phyloP scores from a whole-genome alignment of 2,113 vertebrate species.

The Python bivittatus region DNA sequence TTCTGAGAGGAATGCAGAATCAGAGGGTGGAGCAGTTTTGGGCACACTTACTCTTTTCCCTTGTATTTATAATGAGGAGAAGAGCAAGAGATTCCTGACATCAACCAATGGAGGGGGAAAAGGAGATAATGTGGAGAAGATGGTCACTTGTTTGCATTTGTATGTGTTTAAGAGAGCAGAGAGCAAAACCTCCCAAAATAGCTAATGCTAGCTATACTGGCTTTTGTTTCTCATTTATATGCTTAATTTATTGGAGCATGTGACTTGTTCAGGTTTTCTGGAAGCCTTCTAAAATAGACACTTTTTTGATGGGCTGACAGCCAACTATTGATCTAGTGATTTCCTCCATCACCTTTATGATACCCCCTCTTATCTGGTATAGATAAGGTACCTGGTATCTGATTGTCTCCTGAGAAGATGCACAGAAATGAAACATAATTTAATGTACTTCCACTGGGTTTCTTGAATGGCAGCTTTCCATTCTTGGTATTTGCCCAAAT shows the following conservation, averaged over 20 bases:
- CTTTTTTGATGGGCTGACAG: background rate
- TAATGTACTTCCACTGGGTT: background rate
- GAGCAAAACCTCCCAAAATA: too few relatives aligned
- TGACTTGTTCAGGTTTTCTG: background rate
- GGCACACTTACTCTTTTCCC: background rate
- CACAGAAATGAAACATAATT: conserved; percentile 5
- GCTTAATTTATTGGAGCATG: background rate
- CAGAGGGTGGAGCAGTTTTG: background rate
- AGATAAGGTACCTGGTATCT: too few relatives aligned
- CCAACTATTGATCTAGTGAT: background rate
- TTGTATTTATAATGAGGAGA: background rate
- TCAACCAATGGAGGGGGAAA: too few relatives aligned
- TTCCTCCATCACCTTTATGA: background rate
- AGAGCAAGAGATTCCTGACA: background rate
- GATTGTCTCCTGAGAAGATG: background rate
- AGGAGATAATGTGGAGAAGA: background rate
- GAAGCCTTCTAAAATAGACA: background rate
- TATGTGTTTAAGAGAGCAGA: background rate
- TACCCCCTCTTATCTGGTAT: conserved; percentile 3
- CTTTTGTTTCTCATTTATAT: background rate
- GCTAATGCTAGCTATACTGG: too few relatives aligned
- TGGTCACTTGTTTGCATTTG: background rate
- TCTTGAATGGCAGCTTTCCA: too few relatives aligned
- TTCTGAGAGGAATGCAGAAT: background rate
- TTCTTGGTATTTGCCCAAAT: too few relatives aligned